Conservation (phyloP, 2,888 invertebrate species). For the Eupithecia dodoneata region DNA sequence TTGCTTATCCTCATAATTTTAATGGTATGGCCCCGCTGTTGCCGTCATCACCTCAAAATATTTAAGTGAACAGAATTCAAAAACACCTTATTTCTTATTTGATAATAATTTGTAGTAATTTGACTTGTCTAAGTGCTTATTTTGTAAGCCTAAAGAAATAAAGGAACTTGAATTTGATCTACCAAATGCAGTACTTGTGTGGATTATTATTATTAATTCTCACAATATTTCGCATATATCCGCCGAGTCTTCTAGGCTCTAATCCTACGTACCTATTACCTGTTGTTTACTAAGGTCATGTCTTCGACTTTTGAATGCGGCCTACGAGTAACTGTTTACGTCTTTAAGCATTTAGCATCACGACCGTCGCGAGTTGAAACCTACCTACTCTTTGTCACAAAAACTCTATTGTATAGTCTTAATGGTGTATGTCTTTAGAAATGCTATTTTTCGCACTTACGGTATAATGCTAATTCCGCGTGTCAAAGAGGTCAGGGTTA, state of each 20-base stretch:
- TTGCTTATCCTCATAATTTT: not conserved
- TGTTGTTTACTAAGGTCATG: not conserved
- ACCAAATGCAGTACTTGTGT: no score
- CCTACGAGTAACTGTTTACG: not conserved
- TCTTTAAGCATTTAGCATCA: not conserved
- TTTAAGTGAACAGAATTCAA: no score
- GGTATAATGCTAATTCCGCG: conserved; percentile 15
- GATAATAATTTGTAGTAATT: no score
- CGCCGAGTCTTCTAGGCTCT: not conserved
- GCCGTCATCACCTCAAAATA: not conserved
- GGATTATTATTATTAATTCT: not conserved
- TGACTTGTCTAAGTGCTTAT: no score
- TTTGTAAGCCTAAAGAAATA: no score
- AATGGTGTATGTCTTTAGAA: conserved; percentile 7
- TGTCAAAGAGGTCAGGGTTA: conserved; percentile 23
- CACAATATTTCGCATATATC: not conserved
- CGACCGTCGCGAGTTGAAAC: not conserved
- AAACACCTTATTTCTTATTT: no score
- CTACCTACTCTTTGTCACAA: not conserved
- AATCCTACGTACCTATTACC: not conserved
- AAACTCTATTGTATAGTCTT: not conserved
- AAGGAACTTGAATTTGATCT: no score
- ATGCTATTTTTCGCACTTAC: conserved; percentile 15
- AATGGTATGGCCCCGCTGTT: not conserved
- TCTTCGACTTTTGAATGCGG: not conserved